These are phyloP conservation scores for Caenorhabditis sp. DNA, from an alignment of 2,888 invertebrate genomes.

Conservation along the genomic window DNA sequence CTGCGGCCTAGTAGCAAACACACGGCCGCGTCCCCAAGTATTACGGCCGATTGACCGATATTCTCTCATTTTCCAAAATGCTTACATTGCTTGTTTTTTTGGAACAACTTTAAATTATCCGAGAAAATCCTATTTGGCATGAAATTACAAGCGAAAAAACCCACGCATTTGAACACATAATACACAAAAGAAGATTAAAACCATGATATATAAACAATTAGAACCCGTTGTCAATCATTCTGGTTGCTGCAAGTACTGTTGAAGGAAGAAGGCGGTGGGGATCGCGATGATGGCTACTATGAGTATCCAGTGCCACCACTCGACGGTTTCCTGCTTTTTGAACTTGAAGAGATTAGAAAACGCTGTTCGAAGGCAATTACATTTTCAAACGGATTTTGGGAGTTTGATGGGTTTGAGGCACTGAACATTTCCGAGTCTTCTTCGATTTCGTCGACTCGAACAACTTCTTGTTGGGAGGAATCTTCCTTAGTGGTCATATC, in stretches of 20 bases:
- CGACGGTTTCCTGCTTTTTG: conserved; percentile 2
- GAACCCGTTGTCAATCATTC: background rate
- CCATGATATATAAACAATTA: background rate
- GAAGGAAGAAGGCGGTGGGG: conserved; percentile 10
- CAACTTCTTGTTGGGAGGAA: conserved; percentile 2
- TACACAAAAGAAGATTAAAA: background rate
- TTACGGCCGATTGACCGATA: background rate
- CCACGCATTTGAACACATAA: background rate
- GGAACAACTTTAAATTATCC: no score
- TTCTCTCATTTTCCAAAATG: no score
- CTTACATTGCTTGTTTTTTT: no score
- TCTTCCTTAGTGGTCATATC: conserved; percentile 2
- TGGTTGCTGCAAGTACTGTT: background rate
- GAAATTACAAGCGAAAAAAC: conserved; percentile 27
- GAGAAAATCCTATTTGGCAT: conserved; percentile 16
- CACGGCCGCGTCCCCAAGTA: background rate
- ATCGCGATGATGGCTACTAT: conserved; percentile 5
- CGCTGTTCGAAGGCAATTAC: background rate
- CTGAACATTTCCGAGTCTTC: conserved; percentile 24
- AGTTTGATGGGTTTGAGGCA: background rate
- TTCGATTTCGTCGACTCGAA: conserved; percentile 10
- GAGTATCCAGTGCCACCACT: background rate
- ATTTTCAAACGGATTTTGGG: conserved; percentile 34
- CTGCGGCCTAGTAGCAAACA: background rate
- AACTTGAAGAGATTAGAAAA: conserved; percentile 3